These are phyloP conservation scores for Trichosurus vulpecula DNA, from an alignment of 2,797 vertebrate species.

Conservation along the genomic window DNA sequence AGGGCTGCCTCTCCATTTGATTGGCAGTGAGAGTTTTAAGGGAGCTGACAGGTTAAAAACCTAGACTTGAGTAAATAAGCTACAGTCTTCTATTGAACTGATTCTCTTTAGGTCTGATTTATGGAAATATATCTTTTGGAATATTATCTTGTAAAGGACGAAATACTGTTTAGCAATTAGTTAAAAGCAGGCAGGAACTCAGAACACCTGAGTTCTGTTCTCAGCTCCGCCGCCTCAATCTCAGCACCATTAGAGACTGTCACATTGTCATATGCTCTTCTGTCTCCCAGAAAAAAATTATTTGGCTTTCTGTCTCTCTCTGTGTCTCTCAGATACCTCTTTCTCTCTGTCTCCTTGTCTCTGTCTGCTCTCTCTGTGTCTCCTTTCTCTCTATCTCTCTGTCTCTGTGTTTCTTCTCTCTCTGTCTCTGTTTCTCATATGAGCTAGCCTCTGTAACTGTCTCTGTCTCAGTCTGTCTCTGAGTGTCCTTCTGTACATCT, in stretches of 20 bases:
- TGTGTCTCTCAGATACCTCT: background rate
- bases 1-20: background rate
- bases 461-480: too few relatives aligned
- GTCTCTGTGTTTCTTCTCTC: background rate
- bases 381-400: background rate
- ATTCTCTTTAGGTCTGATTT: conserved; percentile 39
- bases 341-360: too few relatives aligned
- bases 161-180: background rate
- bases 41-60: background rate
- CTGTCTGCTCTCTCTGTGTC: background rate
- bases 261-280: background rate
- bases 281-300: background rate
- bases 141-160: background rate
- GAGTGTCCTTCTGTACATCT: too few relatives aligned
- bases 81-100: background rate
- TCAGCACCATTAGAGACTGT: background rate
- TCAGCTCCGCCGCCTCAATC: background rate
- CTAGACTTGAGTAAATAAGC: background rate
- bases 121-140: background rate
- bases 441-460: too few relatives aligned
- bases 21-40: conserved; percentile 7
- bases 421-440: background rate
- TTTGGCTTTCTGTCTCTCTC: background rate
- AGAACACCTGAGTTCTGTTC: background rate
- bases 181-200: conserved; percentile 7